Base-by-base conservation (phyloP, 2,797 vertebrate species). In the Gila robusta region DNA sequence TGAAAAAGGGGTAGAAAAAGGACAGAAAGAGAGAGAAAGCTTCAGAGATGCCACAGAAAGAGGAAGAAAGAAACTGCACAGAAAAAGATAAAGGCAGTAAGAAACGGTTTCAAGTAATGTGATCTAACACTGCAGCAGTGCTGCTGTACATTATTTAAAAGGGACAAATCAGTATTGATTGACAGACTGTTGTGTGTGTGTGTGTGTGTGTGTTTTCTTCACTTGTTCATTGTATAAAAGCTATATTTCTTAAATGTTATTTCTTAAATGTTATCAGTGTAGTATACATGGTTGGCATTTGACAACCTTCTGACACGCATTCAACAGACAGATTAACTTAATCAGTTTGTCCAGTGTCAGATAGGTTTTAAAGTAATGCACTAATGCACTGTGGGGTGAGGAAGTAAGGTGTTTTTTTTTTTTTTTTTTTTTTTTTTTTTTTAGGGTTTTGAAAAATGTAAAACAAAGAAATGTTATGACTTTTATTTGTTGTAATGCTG, bases 121-220 rank as follows among this genome's bases (percentile, higher is more conserved):
- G 49, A 87, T 62, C 28, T 62, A 6, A 28, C 59, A 4, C 47
- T 80, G 73, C 64, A 37, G 62, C n/a, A 35, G 41, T 17, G 35
- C 67, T 79, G 66, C 77, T 86, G 52, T 83, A 72, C 89, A 88
- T 94, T 93, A 93, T 93, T 92, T 82, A 94, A 67, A 89, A 90
- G 89, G 87, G 90, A 93, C 91, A 93, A 92, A 93, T 92, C 91
- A 92, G 90, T 79, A 23, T 49, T 88, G 86, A 88, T 84, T 32
- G 32, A 32, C 32, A n/a, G n/a, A n/a, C n/a, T n/a, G n/a, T n/a
- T n/a, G n/a, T n/a, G n/a, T n/a, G n/a, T n/a, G n/a, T n/a, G n/a
- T n/a, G n/a, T n/a, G n/a, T n/a, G n/a, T n/a, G n/a, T n/a, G n/a
- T 26, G 2, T 23, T 6, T 17, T n/a, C 6, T 37, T 39, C 35